Evolutionary conservation across 2,113 vertebrate species (phyloP).

Genomic region (Connochaetes taurinus): DNA sequence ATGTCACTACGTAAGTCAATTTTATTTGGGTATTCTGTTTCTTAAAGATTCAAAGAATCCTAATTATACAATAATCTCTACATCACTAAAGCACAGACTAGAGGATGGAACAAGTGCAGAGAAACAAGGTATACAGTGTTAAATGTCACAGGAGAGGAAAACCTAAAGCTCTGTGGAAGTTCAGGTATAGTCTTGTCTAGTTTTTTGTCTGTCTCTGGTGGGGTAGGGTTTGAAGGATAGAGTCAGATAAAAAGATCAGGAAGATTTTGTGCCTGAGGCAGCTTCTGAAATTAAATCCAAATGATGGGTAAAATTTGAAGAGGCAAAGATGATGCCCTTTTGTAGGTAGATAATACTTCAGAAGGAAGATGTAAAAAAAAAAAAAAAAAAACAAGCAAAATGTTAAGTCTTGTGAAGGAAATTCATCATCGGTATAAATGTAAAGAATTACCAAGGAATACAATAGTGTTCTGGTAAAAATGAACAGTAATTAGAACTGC

Average conservation of each 20-base stretch:
- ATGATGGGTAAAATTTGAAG: not conserved
- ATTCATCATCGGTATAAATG: not conserved
- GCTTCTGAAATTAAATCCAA: not conserved
- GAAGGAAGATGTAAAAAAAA: not conserved
- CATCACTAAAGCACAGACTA: not conserved
- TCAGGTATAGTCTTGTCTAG: not conserved
- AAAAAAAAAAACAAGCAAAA: not conserved
- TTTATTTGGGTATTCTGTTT: not conserved
- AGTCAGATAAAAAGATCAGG: not conserved
- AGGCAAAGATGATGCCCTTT: not conserved
- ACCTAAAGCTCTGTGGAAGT: not conserved
- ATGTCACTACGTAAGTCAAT: not conserved
- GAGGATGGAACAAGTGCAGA: not conserved
- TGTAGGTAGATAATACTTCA: not conserved
- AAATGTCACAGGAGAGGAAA: not conserved
- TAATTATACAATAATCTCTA: not conserved
- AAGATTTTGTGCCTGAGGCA: not conserved
- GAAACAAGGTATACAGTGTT: not conserved
- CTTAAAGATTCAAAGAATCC: not conserved
- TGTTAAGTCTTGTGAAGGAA: not conserved
- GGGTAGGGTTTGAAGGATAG: not conserved
- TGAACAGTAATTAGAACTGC: not conserved
- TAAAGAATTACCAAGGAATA: not conserved
- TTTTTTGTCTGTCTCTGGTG: not conserved
- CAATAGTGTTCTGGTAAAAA: not conserved